Percentiles rank a stretch among this genome's conserved stretches.
phyloP scores from a whole-genome alignment of 2,888 invertebrate genomes.

The Corbicula japonica region DNA sequence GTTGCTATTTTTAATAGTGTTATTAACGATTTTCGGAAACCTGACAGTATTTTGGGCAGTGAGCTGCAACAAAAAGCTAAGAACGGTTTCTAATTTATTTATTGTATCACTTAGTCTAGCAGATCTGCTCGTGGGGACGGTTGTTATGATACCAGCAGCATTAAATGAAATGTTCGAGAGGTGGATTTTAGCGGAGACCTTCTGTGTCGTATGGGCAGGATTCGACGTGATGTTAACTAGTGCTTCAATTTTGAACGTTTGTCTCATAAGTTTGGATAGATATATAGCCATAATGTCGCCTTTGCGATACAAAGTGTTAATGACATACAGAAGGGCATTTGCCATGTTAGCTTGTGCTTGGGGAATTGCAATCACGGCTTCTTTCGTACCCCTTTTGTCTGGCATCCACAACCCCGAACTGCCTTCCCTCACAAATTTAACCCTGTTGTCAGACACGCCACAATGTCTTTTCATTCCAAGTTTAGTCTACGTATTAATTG shows the following conservation, averaged over 20 bases:
- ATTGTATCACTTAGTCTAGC: slow-evolving; percentile 78
- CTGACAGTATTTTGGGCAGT: slow-evolving; percentile 75
- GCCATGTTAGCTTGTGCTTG: slow-evolving; percentile 70
- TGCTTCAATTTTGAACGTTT: slow-evolving; percentile 79
- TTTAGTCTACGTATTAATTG: slow-evolving; percentile 73
- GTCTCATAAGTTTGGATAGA: slow-evolving; percentile 78
- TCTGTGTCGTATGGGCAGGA: slow-evolving; percentile 79
- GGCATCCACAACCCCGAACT: slow-evolving; percentile 76
- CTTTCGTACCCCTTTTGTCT: slow-evolving; percentile 79
- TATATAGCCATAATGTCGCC: slow-evolving; percentile 80
- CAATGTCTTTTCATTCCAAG: slow-evolving; percentile 79
- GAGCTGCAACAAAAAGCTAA: slow-evolving; percentile 67
- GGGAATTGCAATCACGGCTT: slow-evolving; percentile 75
- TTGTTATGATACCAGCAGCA: slow-evolving; percentile 79
- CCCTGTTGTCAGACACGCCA: slow-evolving; percentile 68
- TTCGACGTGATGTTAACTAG: slow-evolving; percentile 81
- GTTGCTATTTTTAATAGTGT: slow-evolving; percentile 67
- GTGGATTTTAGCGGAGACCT: slow-evolving; percentile 72
- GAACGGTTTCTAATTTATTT: slow-evolving; percentile 79
- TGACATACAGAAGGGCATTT: slow-evolving; percentile 73
- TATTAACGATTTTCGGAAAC: slow-evolving; percentile 75
- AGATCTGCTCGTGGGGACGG: slow-evolving; percentile 77
- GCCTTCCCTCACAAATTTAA: slow-evolving; percentile 75
- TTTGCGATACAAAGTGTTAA: slow-evolving; percentile 75
- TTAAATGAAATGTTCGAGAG: slow-evolving; percentile 74